Base-by-base conservation (phyloP, 2,113 vertebrate genomes). In the Ptyas mucosa region DNA sequence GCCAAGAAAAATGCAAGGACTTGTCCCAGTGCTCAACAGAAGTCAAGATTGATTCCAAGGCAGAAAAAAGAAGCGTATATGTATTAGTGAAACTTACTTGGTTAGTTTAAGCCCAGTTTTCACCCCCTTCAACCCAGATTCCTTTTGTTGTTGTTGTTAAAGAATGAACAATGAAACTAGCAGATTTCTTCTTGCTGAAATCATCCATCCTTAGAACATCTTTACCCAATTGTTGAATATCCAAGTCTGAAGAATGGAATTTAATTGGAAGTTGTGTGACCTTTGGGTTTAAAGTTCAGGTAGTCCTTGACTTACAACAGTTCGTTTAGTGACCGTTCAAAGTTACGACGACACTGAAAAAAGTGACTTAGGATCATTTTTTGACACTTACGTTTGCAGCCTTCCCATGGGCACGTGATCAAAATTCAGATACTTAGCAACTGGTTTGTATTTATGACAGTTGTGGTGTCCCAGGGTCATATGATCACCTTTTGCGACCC, bases 281-380 rank as follows among this genome's bases (percentile, higher is more conserved):
- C 24, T 0, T 0, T 43, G 51, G 95, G 95, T 94, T 94, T 94
- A 96, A 95, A n/a, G 26, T 64, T 11, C 26, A 64, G 4, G 26
- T 64, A 64, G 61, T 64, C 61, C 29, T 64, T 14, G 1, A 64
- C 11, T 64, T n/a, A 64, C 61, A 64, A 64, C 29, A 64, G 11
- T n/a, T 64, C 0, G 0, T n/a, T 64, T 64, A 64, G 26, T 64
- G 61, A 29, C 29, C 0, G 12, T 64, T 64, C 61, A 14, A 64
- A 64, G 61, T n/a, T n/a, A 64, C 11, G 1, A 64, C 0, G 29
- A 14, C 26, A 64, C 29, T 64, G 61, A n/a, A 64, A 64, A 64
- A 64, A 64, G 29, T 64, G 61, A 14, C 29, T 14, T 29, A 64
- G 0, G 11, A 14, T 64, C 11, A 0, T 64, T 64, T n/a, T 64